These are phyloP conservation scores for Loriculus beryllinus DNA, from an alignment of 2,797 vertebrate species.

Conservation along the genomic window DNA sequence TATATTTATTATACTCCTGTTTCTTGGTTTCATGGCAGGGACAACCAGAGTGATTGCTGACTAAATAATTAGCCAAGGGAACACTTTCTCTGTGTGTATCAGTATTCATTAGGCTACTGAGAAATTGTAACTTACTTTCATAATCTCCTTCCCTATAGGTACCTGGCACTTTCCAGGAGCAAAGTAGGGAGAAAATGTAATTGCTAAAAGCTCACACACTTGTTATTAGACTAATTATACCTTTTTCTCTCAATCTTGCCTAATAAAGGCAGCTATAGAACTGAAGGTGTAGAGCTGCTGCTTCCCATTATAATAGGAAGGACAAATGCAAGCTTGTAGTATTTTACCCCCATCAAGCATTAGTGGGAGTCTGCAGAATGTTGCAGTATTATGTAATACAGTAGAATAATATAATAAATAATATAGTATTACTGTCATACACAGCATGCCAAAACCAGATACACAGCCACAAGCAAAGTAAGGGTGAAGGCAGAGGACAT, in stretches of 20 bases:
- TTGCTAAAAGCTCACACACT: constrained; percentile 8
- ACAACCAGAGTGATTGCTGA: constrained; percentile 28
- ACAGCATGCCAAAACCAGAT: background rate
- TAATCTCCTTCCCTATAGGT: background rate
- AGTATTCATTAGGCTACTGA: background rate
- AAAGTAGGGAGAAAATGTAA: constrained; percentile 36
- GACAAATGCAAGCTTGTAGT: background rate
- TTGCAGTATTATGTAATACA: background rate
- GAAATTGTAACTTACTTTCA: constrained; percentile 41
- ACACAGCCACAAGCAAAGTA: background rate
- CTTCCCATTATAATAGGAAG: background rate
- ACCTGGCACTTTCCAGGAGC: constrained; percentile 6
- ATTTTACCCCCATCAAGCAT: background rate
- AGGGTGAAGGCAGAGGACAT: background rate
- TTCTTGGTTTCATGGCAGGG: constrained; percentile 15
- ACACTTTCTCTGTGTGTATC: background rate
- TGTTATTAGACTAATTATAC: constrained; percentile 44
- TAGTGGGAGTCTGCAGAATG: background rate
- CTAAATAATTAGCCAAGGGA: constrained; percentile 44
- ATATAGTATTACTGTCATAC: background rate
- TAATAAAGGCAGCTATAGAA: background rate
- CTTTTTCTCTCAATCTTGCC: constrained; percentile 25
- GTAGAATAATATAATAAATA: background rate
- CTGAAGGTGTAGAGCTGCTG: background rate
- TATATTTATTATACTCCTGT: constrained; percentile 2